Evolutionary conservation across 2,113 vertebrate species (phyloP).

Genomic region (Spermophilus dauricus): DNA sequence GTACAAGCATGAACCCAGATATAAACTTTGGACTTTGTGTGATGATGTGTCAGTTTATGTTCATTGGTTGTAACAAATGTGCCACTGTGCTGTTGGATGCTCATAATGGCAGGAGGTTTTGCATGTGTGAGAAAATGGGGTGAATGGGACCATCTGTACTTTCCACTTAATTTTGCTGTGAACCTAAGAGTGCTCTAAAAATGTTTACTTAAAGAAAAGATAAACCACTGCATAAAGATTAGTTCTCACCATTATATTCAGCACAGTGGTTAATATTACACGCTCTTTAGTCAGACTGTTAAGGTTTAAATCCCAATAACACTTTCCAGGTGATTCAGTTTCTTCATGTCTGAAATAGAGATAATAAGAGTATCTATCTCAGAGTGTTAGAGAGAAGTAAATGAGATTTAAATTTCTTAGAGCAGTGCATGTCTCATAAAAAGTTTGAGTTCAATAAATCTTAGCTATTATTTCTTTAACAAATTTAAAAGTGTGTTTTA

Average conservation of each 20-base stretch:
- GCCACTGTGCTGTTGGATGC: neutral
- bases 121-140: neutral
- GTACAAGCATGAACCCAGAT: neutral
- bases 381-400: conserved; percentile 39
- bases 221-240: neutral
- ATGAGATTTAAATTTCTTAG: conserved; percentile 64
- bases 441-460: conserved; percentile 59
- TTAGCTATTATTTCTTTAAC: conserved; percentile 39
- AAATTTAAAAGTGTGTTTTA: conserved; percentile 52
- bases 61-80: neutral
- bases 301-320: neutral
- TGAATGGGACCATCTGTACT: neutral
- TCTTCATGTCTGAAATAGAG: conserved; percentile 47
- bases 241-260: neutral
- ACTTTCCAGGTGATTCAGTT: neutral
- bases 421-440: conserved; percentile 11
- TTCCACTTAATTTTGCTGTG: neutral
- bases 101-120: neutral
- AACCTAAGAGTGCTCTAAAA: neutral
- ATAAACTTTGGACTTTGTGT: neutral
- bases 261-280: neutral
- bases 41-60: neutral
- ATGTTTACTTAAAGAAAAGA: neutral
- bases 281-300: neutral
- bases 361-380: neutral